Conservation (phyloP, 2,797 vertebrate genomes). For the Rhinoraja longicauda region DNA sequence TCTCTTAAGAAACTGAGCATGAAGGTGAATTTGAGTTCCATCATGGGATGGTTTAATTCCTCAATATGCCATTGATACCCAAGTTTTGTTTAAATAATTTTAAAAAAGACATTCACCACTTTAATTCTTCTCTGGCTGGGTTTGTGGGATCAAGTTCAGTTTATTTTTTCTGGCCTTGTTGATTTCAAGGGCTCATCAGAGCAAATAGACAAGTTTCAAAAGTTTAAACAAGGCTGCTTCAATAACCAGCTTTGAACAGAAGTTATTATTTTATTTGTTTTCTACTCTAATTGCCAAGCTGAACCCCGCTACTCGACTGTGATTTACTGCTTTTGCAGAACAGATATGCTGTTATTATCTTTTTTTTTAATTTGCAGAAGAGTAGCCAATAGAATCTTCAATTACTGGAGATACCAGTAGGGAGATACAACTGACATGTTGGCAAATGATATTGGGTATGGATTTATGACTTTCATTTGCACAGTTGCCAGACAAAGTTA, state of each 20-base stretch:
- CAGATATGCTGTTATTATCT: neutral
- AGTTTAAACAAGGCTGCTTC: neutral
- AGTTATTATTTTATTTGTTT: neutral
- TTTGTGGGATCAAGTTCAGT: neutral
- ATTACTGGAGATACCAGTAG: neutral
- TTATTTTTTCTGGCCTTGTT: neutral
- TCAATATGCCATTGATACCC: neutral
- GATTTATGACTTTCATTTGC: conserved; percentile 29
- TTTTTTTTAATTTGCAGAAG: neutral
- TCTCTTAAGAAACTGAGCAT: neutral
- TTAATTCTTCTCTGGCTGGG: neutral
- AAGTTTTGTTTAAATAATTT: too few species aligned
- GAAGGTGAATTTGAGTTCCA: neutral
- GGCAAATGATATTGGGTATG: neutral
- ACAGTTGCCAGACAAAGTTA: conserved; percentile 16
- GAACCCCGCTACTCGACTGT: neutral
- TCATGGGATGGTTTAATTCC: neutral
- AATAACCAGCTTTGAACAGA: neutral
- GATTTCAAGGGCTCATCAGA: too few species aligned
- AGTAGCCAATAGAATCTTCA: neutral
- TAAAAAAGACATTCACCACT: neutral
- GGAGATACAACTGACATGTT: neutral
- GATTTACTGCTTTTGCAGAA: neutral
- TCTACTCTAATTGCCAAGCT: neutral
- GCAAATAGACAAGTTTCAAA: neutral